Percentiles rank a stretch among this genome's conserved stretches.
phyloP scores from a whole-genome alignment of 2,113 vertebrate species.

The Acanthochromis polyacanthus region DNA sequence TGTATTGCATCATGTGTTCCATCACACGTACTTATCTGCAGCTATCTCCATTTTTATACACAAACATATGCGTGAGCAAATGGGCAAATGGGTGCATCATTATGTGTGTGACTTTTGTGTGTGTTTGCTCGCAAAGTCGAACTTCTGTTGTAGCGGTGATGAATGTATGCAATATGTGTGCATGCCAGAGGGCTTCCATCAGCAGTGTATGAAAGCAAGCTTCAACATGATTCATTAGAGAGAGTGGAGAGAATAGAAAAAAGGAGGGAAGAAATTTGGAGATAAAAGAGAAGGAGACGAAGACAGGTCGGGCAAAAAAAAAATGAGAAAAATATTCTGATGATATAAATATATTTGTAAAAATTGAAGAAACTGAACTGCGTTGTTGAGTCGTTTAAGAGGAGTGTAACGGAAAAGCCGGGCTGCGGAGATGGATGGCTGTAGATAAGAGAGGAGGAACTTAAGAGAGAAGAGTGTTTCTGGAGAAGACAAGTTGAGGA shows the following conservation, averaged over 20 bases:
- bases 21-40: not conserved
- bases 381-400: constrained; percentile 2
- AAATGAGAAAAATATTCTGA: constrained; percentile 11
- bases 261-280: constrained; percentile 3
- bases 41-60: constrained; percentile 10
- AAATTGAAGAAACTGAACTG: constrained; percentile 2
- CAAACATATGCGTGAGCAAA: constrained; percentile 44
- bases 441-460: not conserved
- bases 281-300: constrained; percentile 19
- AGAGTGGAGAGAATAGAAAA: constrained; percentile 8
- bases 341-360: constrained; percentile 6
- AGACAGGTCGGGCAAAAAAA: constrained; percentile 22
- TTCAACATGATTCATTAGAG: constrained; percentile 82
- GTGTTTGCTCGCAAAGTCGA: constrained; percentile 63
- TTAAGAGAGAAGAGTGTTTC: not conserved
- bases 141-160: constrained; percentile 78
- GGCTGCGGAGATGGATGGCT: not conserved
- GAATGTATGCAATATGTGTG: constrained; percentile 85
- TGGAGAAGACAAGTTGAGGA: not conserved
- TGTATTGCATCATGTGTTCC: not conserved
- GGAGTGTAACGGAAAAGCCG: not conserved
- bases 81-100: constrained; percentile 30
- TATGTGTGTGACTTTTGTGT: constrained; percentile 35
- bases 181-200: constrained; percentile 82
- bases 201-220: constrained; percentile 77